Conservation (phyloP, 2,113 vertebrate species). For the Holacanthus passer region DNA sequence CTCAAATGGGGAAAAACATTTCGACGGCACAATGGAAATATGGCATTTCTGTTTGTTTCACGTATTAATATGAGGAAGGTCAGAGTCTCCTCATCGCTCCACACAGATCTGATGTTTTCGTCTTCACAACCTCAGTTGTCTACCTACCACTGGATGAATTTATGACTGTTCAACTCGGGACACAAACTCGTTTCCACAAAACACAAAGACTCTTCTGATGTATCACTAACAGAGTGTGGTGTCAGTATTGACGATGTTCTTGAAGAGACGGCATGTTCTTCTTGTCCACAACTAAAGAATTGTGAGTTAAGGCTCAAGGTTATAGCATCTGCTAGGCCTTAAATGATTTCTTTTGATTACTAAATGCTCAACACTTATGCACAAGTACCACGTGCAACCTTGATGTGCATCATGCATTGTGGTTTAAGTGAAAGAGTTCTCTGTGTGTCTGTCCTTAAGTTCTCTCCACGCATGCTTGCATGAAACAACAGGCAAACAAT, state of each 20-base stretch:
- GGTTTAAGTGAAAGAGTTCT: slow-evolving; percentile 44
- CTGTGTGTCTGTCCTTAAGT: slow-evolving; percentile 15
- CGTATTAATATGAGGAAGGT: too few species aligned
- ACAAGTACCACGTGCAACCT: slow-evolving; percentile 3
- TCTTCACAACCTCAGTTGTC: too few species aligned
- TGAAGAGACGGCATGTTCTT: slow-evolving; percentile 19
- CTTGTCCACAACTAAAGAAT: slow-evolving; percentile 11
- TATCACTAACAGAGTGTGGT: neutral
- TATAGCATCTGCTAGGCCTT: slow-evolving; percentile 8
- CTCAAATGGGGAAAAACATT: too few species aligned
- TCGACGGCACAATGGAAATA: too few species aligned
- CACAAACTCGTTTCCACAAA: neutral
- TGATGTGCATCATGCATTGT: slow-evolving; percentile 17
- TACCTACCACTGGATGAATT: slow-evolving; percentile 1
- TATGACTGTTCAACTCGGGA: neutral
- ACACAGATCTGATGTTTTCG: too few species aligned
- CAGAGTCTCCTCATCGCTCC: too few species aligned
- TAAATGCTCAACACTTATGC: neutral
- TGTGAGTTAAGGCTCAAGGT: slow-evolving; percentile 11
- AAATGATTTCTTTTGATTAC: neutral
- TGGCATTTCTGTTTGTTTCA: too few species aligned
- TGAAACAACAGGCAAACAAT: neutral
- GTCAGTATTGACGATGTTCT: neutral
- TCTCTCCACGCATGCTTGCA: slow-evolving; percentile 6
- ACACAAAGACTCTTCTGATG: slow-evolving; percentile 25